These are phyloP conservation scores for Muraenolepis orangiensis DNA, from an alignment of 2,797 vertebrate genomes.

Conservation along the genomic window DNA sequence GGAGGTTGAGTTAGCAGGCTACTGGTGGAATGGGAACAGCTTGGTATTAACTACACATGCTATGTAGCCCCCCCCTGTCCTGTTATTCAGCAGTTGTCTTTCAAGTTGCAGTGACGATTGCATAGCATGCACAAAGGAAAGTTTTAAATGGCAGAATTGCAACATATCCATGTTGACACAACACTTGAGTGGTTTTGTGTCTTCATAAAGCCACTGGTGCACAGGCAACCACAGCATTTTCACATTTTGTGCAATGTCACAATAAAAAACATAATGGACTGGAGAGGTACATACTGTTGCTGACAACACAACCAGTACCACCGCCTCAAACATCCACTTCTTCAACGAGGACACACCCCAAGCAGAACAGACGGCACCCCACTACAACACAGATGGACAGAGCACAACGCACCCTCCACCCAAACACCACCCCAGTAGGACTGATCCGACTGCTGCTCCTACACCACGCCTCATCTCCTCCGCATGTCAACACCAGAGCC, in stretches of 20 bases:
- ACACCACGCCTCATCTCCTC: slow-evolving; percentile 45
- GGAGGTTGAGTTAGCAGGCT: slow-evolving; percentile 29
- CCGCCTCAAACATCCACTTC: slow-evolving; percentile 52
- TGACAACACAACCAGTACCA: slow-evolving; percentile 53
- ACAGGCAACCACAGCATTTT: neutral
- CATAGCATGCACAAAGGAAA: neutral
- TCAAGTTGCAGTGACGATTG: neutral
- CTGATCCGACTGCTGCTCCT: slow-evolving; percentile 48
- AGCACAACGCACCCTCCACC: slow-evolving; percentile 47
- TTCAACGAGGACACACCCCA: slow-evolving; percentile 62
- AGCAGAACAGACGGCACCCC: slow-evolving; percentile 47
- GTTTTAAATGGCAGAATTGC: neutral
- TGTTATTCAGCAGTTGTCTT: neutral
- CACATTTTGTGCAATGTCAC: neutral
- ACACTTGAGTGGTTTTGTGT: neutral
- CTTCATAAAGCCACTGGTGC: neutral
- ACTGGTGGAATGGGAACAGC: slow-evolving; percentile 18
- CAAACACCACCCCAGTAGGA: slow-evolving; percentile 61
- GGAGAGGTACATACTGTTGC: slow-evolving; percentile 53
- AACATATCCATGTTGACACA: neutral
- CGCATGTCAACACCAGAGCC: slow-evolving; percentile 52
- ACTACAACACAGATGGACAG: slow-evolving; percentile 47
- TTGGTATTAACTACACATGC: neutral
- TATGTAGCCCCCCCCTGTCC: neutral
- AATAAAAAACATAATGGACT: slow-evolving; percentile 16